Base-by-base conservation (phyloP, 1,140 invertebrate species). In the Adoxophyes honmai region DNA sequence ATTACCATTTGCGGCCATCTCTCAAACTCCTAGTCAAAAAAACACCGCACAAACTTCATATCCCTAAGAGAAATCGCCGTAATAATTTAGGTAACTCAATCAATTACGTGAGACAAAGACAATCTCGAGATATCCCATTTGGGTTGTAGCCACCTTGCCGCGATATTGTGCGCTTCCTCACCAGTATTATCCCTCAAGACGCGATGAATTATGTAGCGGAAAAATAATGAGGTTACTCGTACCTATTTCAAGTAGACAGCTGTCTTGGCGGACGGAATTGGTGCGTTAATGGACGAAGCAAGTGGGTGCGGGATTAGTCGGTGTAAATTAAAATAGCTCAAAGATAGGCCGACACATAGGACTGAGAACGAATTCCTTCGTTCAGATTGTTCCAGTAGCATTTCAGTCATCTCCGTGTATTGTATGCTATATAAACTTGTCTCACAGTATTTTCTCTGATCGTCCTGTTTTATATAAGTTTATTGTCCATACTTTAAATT, bases 181-280 rank as follows among this genome's bases (percentile, higher is more conserved):
- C 51, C 52, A 44, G 48, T 57, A 59, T 59, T 56, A 57, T 57
- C 28, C 35, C 18, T 18, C 21, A 18, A 44, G 39, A 55, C 53
- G 51, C 54, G 51, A 66, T 66, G 63, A 66, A 62, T 66, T 60
- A 62, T 66, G 64, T 62, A 60, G 57, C 35, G 35, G 60, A 57
- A 60, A 66, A 62, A 62, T 62, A 62, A 66, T 63, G 60, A 62
- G 42, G 42, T 48, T 48, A 33, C 42, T 48, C 42, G 42, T 48
- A 48, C 42, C 42, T 48, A 48, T 18, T 48, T 44, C 42, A 21
- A 16, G 42, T 18, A n/a, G 42, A 48, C 42, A 48, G 42, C 42
- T 48, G 42, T 48, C 42, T 48, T 18, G 11, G 42, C 21, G 42
- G 42, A 48, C 21, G 42, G 21, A 48, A 48, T 48, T 48, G 42